Conservation (phyloP, 2,113 vertebrate species). For the Nerophis ophidion region DNA sequence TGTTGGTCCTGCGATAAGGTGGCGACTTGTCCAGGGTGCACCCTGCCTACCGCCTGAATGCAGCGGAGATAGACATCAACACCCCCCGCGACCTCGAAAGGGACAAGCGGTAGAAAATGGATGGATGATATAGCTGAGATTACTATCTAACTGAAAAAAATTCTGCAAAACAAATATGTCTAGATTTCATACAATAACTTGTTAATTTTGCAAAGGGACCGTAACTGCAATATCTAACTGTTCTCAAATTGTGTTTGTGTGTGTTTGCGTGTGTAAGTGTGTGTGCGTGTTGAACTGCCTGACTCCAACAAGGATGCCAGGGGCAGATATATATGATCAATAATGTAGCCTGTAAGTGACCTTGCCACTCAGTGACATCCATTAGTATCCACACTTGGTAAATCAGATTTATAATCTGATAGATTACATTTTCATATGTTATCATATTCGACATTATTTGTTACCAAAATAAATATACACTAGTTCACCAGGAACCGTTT, state of each 20-base stretch:
- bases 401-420: conserved; percentile 14
- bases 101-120: background rate
- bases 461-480: too few relatives aligned
- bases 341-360: conserved; percentile 68
- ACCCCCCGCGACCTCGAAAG: too few relatives aligned
- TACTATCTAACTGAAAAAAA: conserved; percentile 3
- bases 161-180: conserved; percentile 7
- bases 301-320: conserved; percentile 52
- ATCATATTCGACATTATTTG: too few relatives aligned
- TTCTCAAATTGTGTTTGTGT: conserved; percentile 13
- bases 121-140: background rate
- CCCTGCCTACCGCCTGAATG: too few relatives aligned
- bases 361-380: conserved; percentile 42
- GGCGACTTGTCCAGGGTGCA: too few relatives aligned
- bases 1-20: too few relatives aligned
- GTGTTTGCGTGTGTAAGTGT: conserved; percentile 1
- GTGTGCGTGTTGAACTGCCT: conserved; percentile 5
- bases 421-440: background rate
- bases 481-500: too few relatives aligned
- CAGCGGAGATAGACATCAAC: too few relatives aligned
- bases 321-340: conserved; percentile 58
- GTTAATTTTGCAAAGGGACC: conserved; percentile 10
- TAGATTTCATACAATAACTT: background rate
- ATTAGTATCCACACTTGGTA: conserved; percentile 35
- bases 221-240: conserved; percentile 18